Base-by-base conservation (phyloP, 2,113 vertebrate species). In the Siphamia tubifer region DNA sequence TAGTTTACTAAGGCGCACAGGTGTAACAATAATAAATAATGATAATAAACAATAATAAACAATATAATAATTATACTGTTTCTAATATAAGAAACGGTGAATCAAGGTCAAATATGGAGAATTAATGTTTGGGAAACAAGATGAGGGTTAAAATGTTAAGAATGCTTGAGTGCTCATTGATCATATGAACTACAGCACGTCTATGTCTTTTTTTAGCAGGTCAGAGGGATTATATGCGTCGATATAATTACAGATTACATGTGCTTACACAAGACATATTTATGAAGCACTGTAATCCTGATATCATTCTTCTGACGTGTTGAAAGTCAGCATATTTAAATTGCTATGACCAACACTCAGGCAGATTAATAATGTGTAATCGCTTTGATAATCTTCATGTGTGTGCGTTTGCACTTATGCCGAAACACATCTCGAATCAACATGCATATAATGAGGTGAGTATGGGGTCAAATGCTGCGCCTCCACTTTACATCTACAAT, bases 231-330 rank as follows among this genome's bases (percentile, higher is more conserved):
- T 84, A 79, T n/a, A 45, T 31, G 25, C 36, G 55, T 74, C 52
- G 17, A 12, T 83, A 71, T 82, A 75, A 85, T 85, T 47, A 43
- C 75, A 82, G 85, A 88, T 88, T 82, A 82, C 60, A 77, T 66
- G 55, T 45, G 77, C 84, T 81, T 84, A 89, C 40, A 68, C 25
- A 44, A 56, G 24, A 30, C 63, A 28, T 36, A 17, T 68, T 62
- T 35, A 21, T 49, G 40, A 23, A 43, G 19, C 7, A 2, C 36
- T 8, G 6, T 77, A 81, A 83, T 74, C 70, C 60, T 3, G 2
- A 28, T 13, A 60, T 78, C 35, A 60, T 68, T 77, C 28, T 20
- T 42, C 16, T 58, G 25, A 25, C 51, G 60, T 55, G 40, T 43
- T 55, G 47, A 71, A 76, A 78, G 64, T 87, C 84, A 85, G 79